Evolutionary conservation across 2,888 invertebrate genomes (phyloP).

Genomic region (Mythimna impura): DNA sequence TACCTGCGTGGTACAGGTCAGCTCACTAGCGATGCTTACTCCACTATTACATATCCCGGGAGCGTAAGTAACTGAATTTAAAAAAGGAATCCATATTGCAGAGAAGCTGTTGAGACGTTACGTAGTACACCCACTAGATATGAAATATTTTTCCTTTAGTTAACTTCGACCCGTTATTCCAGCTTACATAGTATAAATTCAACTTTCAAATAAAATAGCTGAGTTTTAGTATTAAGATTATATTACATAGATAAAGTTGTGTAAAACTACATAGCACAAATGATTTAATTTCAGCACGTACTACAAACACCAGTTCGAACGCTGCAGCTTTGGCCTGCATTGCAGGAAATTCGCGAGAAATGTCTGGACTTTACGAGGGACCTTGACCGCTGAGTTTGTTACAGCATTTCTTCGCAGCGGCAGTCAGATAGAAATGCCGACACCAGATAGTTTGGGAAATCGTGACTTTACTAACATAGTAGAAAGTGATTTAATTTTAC

Average conservation of each 20-base stretch:
- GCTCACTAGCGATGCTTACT: constrained; percentile 53
- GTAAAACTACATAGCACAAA: constrained; percentile 1
- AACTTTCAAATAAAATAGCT: constrained; percentile 2
- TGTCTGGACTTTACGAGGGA: constrained; percentile 16
- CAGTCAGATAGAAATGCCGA: constrained; percentile 24
- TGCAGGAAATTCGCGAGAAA: constrained; percentile 26
- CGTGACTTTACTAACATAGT: neutral
- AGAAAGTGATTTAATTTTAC: neutral
- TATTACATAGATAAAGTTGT: neutral
- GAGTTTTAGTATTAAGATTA: neutral
- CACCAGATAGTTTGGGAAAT: neutral
- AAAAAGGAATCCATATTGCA: constrained; percentile 31
- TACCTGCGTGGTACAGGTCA: constrained; percentile 63
- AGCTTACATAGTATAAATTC: neutral
- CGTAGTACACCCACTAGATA: constrained; percentile 1
- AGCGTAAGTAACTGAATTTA: constrained; percentile 36
- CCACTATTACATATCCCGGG: constrained; percentile 11
- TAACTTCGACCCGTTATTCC: neutral
- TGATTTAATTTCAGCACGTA: constrained; percentile 14
- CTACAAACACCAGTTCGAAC: neutral
- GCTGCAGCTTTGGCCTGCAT: neutral
- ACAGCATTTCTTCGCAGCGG: constrained; percentile 6
- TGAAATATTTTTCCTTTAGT: constrained; percentile 2
- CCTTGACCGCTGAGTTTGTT: constrained; percentile 31
- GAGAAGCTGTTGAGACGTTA: constrained; percentile 8